Base-by-base conservation (phyloP, 2,888 invertebrate species). In the Amblyjoppa proteus region DNA sequence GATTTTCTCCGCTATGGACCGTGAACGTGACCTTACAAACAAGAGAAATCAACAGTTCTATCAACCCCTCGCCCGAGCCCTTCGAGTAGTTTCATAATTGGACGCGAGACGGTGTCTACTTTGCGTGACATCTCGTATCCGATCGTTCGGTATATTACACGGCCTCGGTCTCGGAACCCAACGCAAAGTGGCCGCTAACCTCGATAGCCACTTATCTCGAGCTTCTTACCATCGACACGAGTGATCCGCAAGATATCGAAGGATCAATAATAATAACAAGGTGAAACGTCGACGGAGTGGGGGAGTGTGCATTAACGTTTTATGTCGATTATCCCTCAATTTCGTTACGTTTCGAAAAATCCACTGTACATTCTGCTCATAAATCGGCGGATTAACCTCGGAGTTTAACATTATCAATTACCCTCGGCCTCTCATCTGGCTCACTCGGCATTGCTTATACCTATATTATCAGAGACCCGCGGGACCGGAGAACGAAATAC, bases 331-430 rank as follows among this genome's bases (percentile, higher is more conserved):
- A 89, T 89, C 88, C 88, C 82, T 88, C 89, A 89, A 89, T 88
- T 89, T 88, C 81, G 83, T 34, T 64, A 83, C 78, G 81, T 80
- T 84, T 88, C 69, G 87, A 87, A 88, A 91, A 86, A 92, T 90
- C 87, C 88, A 88, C 88, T 86, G 71, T 88, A 87, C 90, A 89
- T 90, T 89, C 87, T 87, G 90, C 90, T 86, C 92, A 92, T 93
- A 93, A 93, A 93, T 93, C 92, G 91, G 85, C 89, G 91, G 92
- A 93, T 93, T 93, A 93, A 92, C 91, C 92, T 88, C 88, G 83
- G 84, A 90, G 91, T 91, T 92, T 91, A 93, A 90, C 92, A 91
- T 92, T 93, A 94, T 93, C 93, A 93, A 93, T 93, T 93, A 93
- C 91, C 89, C 87, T 77, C 88, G 76, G 87, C 88, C 87, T 81